phyloP scores from a whole-genome alignment of 2,888 invertebrate species.

The Ctenicera cuprea region DNA sequence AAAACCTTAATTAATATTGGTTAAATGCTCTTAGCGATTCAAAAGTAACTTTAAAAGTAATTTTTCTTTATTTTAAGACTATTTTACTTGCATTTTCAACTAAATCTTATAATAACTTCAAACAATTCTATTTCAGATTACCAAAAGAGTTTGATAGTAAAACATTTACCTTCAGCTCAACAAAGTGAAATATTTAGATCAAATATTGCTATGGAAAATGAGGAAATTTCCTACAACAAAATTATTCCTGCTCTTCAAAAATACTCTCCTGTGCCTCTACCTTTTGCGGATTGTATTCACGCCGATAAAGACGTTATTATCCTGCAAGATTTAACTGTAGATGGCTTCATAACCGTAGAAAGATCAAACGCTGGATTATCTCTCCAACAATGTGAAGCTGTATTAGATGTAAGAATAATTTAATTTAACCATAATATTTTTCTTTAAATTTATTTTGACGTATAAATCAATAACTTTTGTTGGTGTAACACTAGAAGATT shows the following conservation, averaged over 20 bases:
- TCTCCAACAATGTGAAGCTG: constrained; percentile 44
- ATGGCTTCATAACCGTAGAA: constrained; percentile 46
- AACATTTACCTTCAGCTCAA: constrained; percentile 4
- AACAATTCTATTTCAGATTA: constrained; percentile 18
- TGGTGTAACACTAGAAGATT: too few species aligned
- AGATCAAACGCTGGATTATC: constrained; percentile 41
- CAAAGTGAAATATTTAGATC: constrained; percentile 9
- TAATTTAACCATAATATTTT: not conserved
- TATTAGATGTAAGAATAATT: constrained; percentile 41
- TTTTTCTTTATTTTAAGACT: too few species aligned
- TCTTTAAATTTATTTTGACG: not conserved
- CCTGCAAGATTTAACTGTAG: constrained; percentile 53
- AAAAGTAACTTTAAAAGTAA: too few species aligned
- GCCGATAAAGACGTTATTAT: constrained; percentile 32
- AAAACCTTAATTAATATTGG: too few species aligned
- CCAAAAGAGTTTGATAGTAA: constrained; percentile 5
- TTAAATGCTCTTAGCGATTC: too few species aligned
- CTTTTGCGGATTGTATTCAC: constrained; percentile 6
- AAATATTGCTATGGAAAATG: constrained; percentile 50
- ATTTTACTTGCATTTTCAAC: too few species aligned
- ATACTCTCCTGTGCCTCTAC: constrained; percentile 35
- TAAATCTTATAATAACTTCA: too few species aligned
- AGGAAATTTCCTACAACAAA: constrained; percentile 55
- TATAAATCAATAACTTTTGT: too few species aligned
- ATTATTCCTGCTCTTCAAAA: constrained; percentile 53